Evolutionary conservation across 2,113 vertebrate species (phyloP).

Genomic region (Paralichthys olivaceus): DNA sequence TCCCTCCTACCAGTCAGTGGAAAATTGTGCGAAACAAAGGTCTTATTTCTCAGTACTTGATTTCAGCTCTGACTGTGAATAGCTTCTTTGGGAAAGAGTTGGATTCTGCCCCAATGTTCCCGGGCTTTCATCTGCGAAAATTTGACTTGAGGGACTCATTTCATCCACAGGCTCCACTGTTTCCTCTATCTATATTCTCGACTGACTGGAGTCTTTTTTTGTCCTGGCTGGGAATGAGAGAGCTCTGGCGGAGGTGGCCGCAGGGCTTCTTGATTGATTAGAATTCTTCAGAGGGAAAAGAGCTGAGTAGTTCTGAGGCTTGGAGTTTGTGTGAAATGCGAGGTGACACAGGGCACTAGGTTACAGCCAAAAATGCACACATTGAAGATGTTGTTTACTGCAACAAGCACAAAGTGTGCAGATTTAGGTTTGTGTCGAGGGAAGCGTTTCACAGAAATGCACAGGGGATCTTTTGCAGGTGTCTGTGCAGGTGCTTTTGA

Average conservation of each 20-base stretch:
- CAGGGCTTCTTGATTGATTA: conserved; percentile 75
- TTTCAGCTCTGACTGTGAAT: conserved; percentile 29
- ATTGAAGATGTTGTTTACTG: conserved; percentile 54
- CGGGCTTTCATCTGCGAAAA: conserved; percentile 62
- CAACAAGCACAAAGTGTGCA: conserved; percentile 61
- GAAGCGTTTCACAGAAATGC: conserved; percentile 48
- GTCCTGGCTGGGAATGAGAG: conserved; percentile 64
- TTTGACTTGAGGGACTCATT: conserved; percentile 59
- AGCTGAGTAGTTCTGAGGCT: conserved; percentile 53
- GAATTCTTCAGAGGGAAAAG: conserved; percentile 64
- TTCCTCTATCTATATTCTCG: conserved; percentile 57
- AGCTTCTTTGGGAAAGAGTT: conserved; percentile 26
- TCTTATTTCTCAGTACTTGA: conserved; percentile 32
- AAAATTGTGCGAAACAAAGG: conserved; percentile 29
- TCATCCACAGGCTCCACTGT: conserved; percentile 52
- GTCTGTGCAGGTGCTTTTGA: conserved; percentile 65
- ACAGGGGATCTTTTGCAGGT: conserved; percentile 61
- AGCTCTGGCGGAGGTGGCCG: conserved; percentile 50
- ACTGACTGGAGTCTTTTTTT: conserved; percentile 44
- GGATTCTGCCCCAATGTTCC: conserved; percentile 46
- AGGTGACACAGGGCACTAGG: conserved; percentile 48
- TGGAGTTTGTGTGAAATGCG: conserved; percentile 55
- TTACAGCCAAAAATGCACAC: conserved; percentile 47
- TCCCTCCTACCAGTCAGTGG: neutral
- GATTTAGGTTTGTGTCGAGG: conserved; percentile 53